Evolutionary conservation across 2,113 vertebrate species (phyloP), one percentile per base, ranked within the genome.

Genomic region (Rynchops niger): DNA sequence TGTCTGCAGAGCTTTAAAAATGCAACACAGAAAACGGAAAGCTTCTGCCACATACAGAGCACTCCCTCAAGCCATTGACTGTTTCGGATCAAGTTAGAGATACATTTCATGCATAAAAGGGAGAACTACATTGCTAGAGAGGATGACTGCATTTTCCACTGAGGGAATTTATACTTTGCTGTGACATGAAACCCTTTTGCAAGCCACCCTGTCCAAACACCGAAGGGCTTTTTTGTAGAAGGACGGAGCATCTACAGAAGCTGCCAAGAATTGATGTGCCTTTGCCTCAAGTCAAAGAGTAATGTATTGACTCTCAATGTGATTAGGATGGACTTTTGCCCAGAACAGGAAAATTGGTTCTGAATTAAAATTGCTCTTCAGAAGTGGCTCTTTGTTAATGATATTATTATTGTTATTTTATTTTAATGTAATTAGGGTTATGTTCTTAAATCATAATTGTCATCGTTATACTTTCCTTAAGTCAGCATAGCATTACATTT

Each of bases 401-500:
- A 49, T 40, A 50, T 42, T 87, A 94, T 91, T 92, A 83, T 93
- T 97, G 81, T 94, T 97, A 87, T 94, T 96, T 95, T 95, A 94
- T 96, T 96, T 97, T 93, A 95, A 96, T 90, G n/a, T 78, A 93
- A 95, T 95, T 86, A 93, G 38, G 55, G 62, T 93, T 93, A 94
- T 89, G 84, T 91, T 95, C 93, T 96, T 96, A 96, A 93, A 91
- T 96, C 67, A 55, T 91, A 90, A 97, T 88, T 83, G 70, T 53
- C n/a, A 85, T 95, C 13, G 3, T 95, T 94, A 88, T 58, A 88
- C 82, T 96, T 97, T 76, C 45, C 95, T 94, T 76, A 95, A 91
- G 91, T 95, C 91, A 95, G 74, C 82, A 71, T 62, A 93, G 59
- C 25, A 76, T 93, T 93, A 82, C 81, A 82, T 76, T 95, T 92